phyloP scores from a whole-genome alignment of 2,888 invertebrate species.

The Nysson spinosus region DNA sequence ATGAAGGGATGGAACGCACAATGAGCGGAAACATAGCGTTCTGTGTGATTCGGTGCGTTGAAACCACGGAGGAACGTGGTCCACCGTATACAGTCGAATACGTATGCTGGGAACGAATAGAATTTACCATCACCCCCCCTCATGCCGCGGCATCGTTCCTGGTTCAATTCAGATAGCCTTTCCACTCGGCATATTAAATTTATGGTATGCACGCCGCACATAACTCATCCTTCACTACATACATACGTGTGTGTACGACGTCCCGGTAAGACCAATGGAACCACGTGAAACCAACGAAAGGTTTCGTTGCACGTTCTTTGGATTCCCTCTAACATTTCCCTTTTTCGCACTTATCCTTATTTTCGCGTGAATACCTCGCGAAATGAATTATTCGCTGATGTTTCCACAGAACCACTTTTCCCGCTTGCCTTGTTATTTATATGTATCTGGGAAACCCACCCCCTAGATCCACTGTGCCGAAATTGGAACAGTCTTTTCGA shows the following conservation, averaged over 20 bases:
- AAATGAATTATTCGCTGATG: slow-evolving; percentile 37
- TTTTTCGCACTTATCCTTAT: slow-evolving; percentile 35
- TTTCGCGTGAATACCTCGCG: slow-evolving; percentile 28
- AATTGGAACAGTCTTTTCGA: too few species aligned
- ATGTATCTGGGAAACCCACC: too few species aligned
- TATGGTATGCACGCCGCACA: slow-evolving; percentile 71
- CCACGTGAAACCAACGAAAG: slow-evolving; percentile 27
- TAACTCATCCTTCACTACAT: slow-evolving; percentile 60
- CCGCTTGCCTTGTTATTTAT: too few species aligned
- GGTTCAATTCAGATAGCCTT: slow-evolving; percentile 73
- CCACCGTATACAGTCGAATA: slow-evolving; percentile 19
- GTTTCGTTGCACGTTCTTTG: slow-evolving; percentile 20
- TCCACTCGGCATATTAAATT: slow-evolving; percentile 74
- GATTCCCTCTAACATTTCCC: slow-evolving; percentile 22
- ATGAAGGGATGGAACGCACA: slow-evolving; percentile 9
- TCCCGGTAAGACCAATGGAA: slow-evolving; percentile 37
- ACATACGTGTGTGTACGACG: slow-evolving; percentile 27
- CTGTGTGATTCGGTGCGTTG: not conserved
- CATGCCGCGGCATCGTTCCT: slow-evolving; percentile 50
- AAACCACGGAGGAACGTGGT: slow-evolving; percentile 38
- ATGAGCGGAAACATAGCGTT: slow-evolving; percentile 6
- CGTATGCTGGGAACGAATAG: slow-evolving; percentile 64
- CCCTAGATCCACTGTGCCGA: too few species aligned
- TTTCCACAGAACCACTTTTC: too few species aligned
- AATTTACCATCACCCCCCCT: slow-evolving; percentile 56